phyloP scores from a whole-genome alignment of 2,888 invertebrate species.

The Perizoma affinitatum region DNA sequence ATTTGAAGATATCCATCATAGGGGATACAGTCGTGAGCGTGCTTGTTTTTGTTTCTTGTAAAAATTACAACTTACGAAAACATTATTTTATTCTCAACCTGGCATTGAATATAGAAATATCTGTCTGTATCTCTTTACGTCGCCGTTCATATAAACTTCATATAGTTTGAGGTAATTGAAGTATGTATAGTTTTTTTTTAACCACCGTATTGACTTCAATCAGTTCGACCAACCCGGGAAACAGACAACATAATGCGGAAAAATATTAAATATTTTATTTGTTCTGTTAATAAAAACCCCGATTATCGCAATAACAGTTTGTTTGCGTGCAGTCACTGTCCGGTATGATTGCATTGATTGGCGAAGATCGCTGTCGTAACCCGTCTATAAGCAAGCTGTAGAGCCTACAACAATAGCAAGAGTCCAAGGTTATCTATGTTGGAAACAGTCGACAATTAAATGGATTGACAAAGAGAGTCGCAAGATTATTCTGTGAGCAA shows the following conservation, averaged over 20 bases:
- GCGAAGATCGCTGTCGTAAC: constrained; percentile 54
- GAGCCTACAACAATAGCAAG: constrained; percentile 51
- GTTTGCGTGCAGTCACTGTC: constrained; percentile 36
- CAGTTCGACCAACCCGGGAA: constrained; percentile 6
- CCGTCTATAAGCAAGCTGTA: constrained; percentile 51
- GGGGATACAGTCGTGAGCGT: too few species aligned
- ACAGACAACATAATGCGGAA: constrained; percentile 3
- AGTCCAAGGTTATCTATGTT: constrained; percentile 46
- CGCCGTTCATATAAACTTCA: too few species aligned
- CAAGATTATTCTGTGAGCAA: constrained; percentile 23
- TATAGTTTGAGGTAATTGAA: too few species aligned
- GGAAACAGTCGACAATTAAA: constrained; percentile 35
- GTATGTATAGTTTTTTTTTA: neutral
- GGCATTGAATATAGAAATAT: too few species aligned
- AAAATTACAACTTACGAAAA: too few species aligned
- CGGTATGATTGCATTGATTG: constrained; percentile 55
- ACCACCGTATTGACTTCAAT: neutral
- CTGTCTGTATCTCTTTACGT: too few species aligned
- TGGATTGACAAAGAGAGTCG: constrained; percentile 37
- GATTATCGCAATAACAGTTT: constrained; percentile 31
- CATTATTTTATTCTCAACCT: too few species aligned
- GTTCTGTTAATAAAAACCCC: constrained; percentile 22
- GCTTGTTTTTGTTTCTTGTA: too few species aligned
- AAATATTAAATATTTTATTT: constrained; percentile 12
- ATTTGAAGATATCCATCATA: too few species aligned